phyloP scores from a whole-genome alignment of 2,113 vertebrate genomes.

The Callionymus lyra region DNA sequence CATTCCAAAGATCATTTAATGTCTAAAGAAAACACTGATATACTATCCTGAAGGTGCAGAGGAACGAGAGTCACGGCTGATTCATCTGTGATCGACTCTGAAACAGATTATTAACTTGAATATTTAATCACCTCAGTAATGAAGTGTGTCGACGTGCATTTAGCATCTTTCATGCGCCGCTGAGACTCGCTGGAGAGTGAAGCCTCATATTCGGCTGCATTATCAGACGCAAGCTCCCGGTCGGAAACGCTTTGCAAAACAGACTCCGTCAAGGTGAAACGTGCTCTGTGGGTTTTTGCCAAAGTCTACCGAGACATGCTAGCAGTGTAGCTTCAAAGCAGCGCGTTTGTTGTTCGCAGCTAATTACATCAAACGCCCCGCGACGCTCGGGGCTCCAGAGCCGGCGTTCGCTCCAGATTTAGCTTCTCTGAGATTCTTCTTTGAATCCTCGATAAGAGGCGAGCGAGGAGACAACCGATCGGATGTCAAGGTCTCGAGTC shows the following conservation, averaged over 20 bases:
- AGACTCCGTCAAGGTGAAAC: constrained; percentile 27
- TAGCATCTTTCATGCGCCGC: constrained; percentile 36
- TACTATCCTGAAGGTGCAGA: too few species aligned
- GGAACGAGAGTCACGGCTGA: constrained; percentile 56
- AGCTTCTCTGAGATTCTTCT: constrained; percentile 34
- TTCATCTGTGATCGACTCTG: constrained; percentile 54
- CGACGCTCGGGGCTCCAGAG: constrained; percentile 25
- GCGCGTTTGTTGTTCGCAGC: constrained; percentile 38
- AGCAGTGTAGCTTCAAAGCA: constrained; percentile 41
- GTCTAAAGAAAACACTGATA: too few species aligned
- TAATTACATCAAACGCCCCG: constrained; percentile 57
- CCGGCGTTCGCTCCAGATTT: constrained; percentile 36
- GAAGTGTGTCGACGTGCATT: constrained; percentile 49
- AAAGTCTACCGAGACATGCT: constrained; percentile 24
- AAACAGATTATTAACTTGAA: constrained; percentile 64
- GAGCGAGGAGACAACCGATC: constrained; percentile 15
- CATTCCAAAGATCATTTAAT: too few species aligned
- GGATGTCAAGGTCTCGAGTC: constrained; percentile 39
- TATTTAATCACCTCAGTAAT: constrained; percentile 58
- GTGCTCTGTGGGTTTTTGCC: constrained; percentile 18
- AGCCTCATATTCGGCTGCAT: constrained; percentile 11
- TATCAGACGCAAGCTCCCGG: constrained; percentile 7
- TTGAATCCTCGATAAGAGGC: constrained; percentile 34
- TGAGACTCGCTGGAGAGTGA: constrained; percentile 20
- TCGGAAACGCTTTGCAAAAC: constrained; percentile 26